These are phyloP conservation scores for Leucophora obtusa DNA, from an alignment of 2,888 invertebrate genomes.

Conservation along the genomic window DNA sequence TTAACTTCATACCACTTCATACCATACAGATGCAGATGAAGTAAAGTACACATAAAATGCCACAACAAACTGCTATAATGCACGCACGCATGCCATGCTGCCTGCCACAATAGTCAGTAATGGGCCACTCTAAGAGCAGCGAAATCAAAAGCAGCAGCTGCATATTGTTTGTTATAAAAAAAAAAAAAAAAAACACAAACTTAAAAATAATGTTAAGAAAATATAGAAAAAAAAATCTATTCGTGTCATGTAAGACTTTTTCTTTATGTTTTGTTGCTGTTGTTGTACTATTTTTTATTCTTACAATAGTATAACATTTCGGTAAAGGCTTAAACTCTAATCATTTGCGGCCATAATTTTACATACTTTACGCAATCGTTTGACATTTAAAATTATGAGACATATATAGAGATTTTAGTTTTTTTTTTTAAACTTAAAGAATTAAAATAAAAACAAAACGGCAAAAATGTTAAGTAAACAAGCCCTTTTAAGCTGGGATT, in stretches of 20 bases:
- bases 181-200: background rate
- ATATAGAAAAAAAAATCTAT: constrained; percentile 17
- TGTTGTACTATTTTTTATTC: background rate
- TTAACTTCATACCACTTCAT: constrained; percentile 22
- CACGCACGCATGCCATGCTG: constrained; percentile 57
- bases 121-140: constrained; percentile 50
- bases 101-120: constrained; percentile 41
- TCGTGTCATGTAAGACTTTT: constrained; percentile 43
- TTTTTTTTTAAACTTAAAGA: background rate
- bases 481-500: constrained; percentile 49
- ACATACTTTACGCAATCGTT: constrained; percentile 59
- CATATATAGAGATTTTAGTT: constrained; percentile 3
- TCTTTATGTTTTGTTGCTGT: constrained; percentile 1
- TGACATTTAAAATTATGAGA: constrained; percentile 58
- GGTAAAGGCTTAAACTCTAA: constrained; percentile 36
- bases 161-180: constrained; percentile 33
- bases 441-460: constrained; percentile 1
- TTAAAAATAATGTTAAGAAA: constrained; percentile 14
- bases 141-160: constrained; percentile 46
- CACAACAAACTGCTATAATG: constrained; percentile 60
- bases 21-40: constrained; percentile 47
- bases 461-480: constrained; percentile 27
- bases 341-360: constrained; percentile 62
- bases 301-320: constrained; percentile 2
- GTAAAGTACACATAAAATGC: constrained; percentile 59